These are phyloP conservation scores for Lepeophtheirus salmonis DNA, from an alignment of 1,140 invertebrate genomes.

Conservation along the genomic window DNA sequence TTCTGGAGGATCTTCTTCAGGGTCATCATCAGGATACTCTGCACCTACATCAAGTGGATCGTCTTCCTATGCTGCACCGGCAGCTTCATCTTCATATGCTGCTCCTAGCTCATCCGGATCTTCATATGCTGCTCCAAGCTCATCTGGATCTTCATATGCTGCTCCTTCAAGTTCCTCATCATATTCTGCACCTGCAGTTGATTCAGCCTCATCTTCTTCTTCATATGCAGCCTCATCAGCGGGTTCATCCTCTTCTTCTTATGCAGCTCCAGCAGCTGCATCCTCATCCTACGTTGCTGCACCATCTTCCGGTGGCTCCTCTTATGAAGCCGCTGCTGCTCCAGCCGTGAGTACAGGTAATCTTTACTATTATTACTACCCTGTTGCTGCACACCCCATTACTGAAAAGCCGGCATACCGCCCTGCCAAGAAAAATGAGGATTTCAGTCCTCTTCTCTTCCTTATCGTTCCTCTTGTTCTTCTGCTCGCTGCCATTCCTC, in stretches of 20 bases:
- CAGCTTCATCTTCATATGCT: neutral
- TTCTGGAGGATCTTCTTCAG: neutral
- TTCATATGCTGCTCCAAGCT: neutral
- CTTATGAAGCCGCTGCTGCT: neutral
- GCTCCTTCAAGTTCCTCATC: neutral
- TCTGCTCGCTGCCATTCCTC: neutral
- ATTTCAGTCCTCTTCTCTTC: neutral
- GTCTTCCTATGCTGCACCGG: no score
- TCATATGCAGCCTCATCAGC: neutral
- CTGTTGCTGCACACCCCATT: constrained; percentile 7
- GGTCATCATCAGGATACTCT: neutral
- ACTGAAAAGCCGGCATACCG: neutral
- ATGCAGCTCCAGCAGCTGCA: neutral
- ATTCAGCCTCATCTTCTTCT: neutral
- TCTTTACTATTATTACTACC: constrained; percentile 8
- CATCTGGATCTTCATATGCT: neutral
- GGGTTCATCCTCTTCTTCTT: neutral
- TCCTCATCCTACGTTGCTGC: neutral
- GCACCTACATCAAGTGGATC: neutral
- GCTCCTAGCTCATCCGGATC: neutral
- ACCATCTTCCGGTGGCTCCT: neutral
- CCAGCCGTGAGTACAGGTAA: constrained; percentile 3
- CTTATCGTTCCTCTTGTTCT: neutral
- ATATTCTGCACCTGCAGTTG: neutral
- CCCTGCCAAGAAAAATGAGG: neutral